phyloP scores from a whole-genome alignment of 2,888 invertebrate species.

The Aphrophora alni region DNA sequence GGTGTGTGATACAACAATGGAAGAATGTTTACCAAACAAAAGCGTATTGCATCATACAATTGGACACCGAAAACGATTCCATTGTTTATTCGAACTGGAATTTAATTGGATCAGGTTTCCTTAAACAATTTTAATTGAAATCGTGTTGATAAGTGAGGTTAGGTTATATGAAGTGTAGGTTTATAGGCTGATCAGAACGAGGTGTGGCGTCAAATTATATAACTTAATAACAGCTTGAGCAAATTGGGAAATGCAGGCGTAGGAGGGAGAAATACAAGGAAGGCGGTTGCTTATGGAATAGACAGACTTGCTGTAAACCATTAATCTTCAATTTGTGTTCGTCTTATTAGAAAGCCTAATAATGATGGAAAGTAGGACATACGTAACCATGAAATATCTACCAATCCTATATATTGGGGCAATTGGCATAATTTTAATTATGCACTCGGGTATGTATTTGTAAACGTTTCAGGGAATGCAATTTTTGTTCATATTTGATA shows the following conservation, averaged over 20 bases:
- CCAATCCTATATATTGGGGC: too few species aligned
- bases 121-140: slow-evolving; percentile 6
- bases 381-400: too few species aligned
- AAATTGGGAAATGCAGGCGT: not conserved
- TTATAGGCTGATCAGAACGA: not conserved
- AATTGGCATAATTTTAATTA: too few species aligned
- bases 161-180: not conserved
- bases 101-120: not conserved
- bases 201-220: not conserved
- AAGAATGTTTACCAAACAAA: not conserved
- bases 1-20: not conserved
- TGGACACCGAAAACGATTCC: not conserved
- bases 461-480: too few species aligned
- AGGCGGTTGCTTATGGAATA: too few species aligned
- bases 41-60: not conserved
- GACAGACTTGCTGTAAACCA: too few species aligned
- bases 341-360: too few species aligned
- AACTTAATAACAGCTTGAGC: not conserved
- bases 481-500: too few species aligned
- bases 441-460: too few species aligned
- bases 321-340: too few species aligned
- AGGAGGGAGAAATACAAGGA: too few species aligned
- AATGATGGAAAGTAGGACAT: too few species aligned
- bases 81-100: not conserved
- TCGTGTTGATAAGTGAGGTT: not conserved